Evolutionary conservation across 2,113 vertebrate species (phyloP).

Genomic region (Ctenodactylus gundi): DNA sequence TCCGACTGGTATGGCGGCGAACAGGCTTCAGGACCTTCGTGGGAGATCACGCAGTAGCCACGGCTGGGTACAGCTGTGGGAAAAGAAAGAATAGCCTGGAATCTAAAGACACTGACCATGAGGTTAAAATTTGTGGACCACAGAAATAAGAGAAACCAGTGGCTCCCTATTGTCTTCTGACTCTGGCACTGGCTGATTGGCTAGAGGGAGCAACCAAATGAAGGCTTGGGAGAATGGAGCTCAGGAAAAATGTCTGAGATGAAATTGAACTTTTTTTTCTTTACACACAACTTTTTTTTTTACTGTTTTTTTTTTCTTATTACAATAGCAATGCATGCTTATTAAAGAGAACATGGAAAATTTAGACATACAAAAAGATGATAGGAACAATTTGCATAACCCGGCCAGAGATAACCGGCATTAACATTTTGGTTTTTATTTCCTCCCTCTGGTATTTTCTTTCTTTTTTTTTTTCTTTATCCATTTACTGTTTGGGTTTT

Average conservation of each 20-base stretch:
- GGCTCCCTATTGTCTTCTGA: not conserved
- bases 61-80: not conserved
- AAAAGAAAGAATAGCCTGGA: not conserved
- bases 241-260: not conserved
- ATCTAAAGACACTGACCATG: not conserved
- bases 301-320: constrained; percentile 16
- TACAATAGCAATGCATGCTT: constrained; percentile 18
- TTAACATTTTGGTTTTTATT: constrained; percentile 6
- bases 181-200: not conserved
- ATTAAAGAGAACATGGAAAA: constrained; percentile 39
- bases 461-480: not conserved
- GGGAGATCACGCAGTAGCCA: not conserved
- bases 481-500: constrained; percentile 36
- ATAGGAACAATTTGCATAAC: not conserved
- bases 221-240: not conserved
- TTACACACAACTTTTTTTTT: not conserved
- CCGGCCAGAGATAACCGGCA: constrained; percentile 9
- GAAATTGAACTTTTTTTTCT: not conserved
- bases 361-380: not conserved
- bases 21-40: not conserved
- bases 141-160: not conserved
- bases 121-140: not conserved
- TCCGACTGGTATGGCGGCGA: not conserved
- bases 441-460: not conserved
- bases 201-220: not conserved